phyloP scores from a whole-genome alignment of 2,113 vertebrate species.

The Alces alces region DNA sequence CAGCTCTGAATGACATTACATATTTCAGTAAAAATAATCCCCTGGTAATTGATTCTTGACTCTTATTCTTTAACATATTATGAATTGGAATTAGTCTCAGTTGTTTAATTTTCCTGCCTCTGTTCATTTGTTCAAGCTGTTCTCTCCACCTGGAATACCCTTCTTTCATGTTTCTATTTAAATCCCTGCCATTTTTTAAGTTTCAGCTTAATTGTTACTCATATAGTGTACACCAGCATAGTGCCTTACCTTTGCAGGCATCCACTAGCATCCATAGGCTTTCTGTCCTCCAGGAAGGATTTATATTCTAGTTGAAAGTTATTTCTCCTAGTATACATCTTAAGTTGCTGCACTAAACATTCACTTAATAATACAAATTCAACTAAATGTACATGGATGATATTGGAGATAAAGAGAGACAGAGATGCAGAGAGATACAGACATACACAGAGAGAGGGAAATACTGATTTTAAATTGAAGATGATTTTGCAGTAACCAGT shows the following conservation, averaged over 20 bases:
- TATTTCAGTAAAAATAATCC: conserved; percentile 50
- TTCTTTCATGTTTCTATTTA: neutral
- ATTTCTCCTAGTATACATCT: neutral
- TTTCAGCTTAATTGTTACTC: neutral
- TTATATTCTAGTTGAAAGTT: neutral
- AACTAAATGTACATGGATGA: neutral
- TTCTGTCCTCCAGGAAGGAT: neutral
- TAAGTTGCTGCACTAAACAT: neutral
- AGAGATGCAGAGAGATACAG: neutral
- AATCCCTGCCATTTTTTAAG: neutral
- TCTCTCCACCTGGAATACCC: neutral
- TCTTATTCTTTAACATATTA: conserved; percentile 43
- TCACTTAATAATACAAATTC: neutral
- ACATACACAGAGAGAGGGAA: neutral
- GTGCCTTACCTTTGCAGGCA: neutral
- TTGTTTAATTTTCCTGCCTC: conserved; percentile 34
- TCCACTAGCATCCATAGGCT: neutral
- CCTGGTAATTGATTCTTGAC: conserved; percentile 47
- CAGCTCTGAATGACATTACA: conserved; percentile 55
- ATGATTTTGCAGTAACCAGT: neutral
- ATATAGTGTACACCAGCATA: neutral
- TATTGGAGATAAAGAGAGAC: neutral
- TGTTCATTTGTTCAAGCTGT: conserved; percentile 19
- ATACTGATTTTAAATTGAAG: neutral
- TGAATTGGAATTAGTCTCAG: conserved; percentile 32